Conservation (phyloP, 1,140 invertebrate genomes). For the Drosophila lacertosa region DNA sequence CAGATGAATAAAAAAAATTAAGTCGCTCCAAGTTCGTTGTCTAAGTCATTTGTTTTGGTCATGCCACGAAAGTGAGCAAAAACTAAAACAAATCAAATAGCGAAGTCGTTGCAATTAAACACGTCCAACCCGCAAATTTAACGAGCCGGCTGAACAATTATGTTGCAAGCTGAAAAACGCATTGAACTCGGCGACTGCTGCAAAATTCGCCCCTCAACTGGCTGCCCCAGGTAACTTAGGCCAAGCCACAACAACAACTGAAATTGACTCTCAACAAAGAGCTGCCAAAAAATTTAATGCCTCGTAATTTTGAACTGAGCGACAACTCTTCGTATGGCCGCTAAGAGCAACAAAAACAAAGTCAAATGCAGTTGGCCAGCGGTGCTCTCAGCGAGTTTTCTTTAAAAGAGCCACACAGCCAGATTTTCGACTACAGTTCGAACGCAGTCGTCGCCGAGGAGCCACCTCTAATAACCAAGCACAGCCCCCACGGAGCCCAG, state of each 20-base stretch:
- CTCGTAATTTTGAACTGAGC: conserved; percentile 48
- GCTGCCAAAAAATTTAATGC: conserved; percentile 53
- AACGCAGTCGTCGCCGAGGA: conserved; percentile 71
- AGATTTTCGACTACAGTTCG: conserved; percentile 69
- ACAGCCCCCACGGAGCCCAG: conserved; percentile 6
- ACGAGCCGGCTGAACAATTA: conserved; percentile 64
- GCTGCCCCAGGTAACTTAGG: not conserved
- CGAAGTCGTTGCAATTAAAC: conserved; percentile 58
- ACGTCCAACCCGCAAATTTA: conserved; percentile 53
- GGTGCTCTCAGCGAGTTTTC: conserved; percentile 59
- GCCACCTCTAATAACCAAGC: conserved; percentile 36
- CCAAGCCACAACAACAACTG: conserved; percentile 6
- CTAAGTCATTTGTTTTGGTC: conserved; percentile 75
- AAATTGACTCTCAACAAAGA: conserved; percentile 25
- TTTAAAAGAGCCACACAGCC: conserved; percentile 67
- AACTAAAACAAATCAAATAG: conserved; percentile 32
- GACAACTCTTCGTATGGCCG: conserved; percentile 47
- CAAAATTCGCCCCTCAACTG: conserved; percentile 14
- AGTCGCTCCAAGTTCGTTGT: conserved; percentile 63
- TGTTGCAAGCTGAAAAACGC: conserved; percentile 61
- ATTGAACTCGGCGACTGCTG: conserved; percentile 61
- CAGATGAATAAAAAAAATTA: not conserved
- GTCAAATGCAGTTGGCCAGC: conserved; percentile 29
- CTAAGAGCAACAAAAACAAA: conserved; percentile 51
- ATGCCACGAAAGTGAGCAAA: conserved; percentile 30